These are phyloP conservation scores for Xiphophorus hellerii DNA, from an alignment of 2,113 vertebrate species.

Conservation along the genomic window DNA sequence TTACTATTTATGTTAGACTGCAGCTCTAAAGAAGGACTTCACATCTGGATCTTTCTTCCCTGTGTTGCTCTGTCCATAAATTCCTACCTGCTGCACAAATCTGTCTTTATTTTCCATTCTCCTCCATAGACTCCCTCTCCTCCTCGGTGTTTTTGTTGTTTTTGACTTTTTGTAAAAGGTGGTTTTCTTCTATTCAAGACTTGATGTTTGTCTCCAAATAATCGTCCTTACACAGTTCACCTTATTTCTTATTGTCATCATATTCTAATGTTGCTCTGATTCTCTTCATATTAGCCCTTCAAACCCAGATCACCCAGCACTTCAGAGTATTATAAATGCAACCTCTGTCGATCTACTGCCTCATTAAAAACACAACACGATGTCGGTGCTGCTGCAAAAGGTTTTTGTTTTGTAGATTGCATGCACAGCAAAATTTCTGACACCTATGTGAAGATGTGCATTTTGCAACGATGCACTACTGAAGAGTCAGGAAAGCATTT, in stretches of 20 bases:
- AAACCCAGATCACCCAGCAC: not conserved
- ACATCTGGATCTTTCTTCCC: not conserved
- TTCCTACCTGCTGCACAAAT: not conserved
- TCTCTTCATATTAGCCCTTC: too few species aligned
- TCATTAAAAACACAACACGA: not conserved
- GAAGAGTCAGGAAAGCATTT: not conserved
- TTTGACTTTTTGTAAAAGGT: not conserved
- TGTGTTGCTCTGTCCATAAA: not conserved
- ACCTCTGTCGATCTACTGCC: not conserved
- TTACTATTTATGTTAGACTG: not conserved
- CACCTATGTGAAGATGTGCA: not conserved
- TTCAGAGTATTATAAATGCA: not conserved
- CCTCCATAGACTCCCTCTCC: not conserved
- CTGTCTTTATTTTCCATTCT: not conserved
- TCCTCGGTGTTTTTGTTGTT: not conserved
- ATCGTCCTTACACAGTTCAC: not conserved
- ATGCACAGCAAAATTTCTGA: not conserved
- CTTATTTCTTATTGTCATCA: not conserved
- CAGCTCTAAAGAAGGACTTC: not conserved
- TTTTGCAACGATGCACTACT: not conserved
- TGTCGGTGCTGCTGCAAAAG: not conserved
- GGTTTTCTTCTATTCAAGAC: not conserved
- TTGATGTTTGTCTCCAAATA: too few species aligned
- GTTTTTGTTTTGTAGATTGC: not conserved
- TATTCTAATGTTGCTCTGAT: not conserved